Percentiles rank a stretch among this genome's conserved stretches.
phyloP scores from a whole-genome alignment of 2,797 vertebrate genomes.

The Chloroceryle inda region DNA sequence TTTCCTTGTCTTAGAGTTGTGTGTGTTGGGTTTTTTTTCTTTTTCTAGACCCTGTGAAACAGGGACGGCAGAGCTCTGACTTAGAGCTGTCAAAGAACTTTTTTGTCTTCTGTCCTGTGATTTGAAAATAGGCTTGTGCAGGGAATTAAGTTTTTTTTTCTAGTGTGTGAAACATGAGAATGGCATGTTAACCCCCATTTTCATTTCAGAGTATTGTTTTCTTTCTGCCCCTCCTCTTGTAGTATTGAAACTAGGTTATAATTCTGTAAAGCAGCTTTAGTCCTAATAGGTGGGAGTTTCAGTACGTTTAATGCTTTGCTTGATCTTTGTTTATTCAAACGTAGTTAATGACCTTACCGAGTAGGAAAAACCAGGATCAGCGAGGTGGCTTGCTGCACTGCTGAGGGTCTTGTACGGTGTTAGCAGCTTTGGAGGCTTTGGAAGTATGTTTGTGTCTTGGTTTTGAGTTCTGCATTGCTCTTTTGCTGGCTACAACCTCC shows the following conservation, averaged over 20 bases:
- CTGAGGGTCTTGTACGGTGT: not conserved
- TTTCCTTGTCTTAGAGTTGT: not conserved
- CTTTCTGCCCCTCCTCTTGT: not conserved
- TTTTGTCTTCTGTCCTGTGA: not conserved
- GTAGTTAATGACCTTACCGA: conserved; percentile 35
- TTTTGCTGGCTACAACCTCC: not conserved
- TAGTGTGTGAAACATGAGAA: not conserved
- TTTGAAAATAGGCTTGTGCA: not conserved
- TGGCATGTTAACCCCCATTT: not conserved
- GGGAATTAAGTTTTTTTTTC: not conserved
- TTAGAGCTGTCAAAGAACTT: not conserved
- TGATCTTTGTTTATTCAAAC: conserved; percentile 63
- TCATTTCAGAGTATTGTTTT: not conserved
- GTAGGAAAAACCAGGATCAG: conserved; percentile 1
- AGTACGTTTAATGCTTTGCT: not conserved
- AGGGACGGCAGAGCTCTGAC: not conserved
- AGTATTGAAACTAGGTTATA: conserved; percentile 8
- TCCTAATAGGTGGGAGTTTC: conserved; percentile 36
- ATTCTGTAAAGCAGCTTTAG: conserved; percentile 42
- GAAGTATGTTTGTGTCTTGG: not conserved
- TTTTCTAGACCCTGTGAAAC: not conserved
- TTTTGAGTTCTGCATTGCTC: not conserved
- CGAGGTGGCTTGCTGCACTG: not conserved
- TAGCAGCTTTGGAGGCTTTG: conserved; percentile 13
- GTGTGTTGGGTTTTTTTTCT: not conserved